A percentile compares a stretch with the other conserved stretches of the same genome.
phyloP scores from a whole-genome alignment of 2,888 invertebrate genomes.

The Lacanobia oleracea region DNA sequence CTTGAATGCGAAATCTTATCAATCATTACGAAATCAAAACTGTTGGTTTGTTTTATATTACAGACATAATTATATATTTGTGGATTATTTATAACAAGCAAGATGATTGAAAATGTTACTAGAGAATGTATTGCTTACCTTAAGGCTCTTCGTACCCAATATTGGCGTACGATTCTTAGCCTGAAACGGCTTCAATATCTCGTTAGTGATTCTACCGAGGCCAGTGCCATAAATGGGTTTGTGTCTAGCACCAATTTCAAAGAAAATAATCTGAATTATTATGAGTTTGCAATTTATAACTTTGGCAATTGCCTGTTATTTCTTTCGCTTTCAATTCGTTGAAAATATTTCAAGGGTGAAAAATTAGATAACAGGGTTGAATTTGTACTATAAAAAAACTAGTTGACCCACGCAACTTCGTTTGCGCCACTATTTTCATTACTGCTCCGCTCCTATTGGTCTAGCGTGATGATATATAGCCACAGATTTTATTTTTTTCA shows the following conservation, averaged over 20 bases:
- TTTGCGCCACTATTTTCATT: no score
- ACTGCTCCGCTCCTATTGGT: no score
- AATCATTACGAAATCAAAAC: conserved; percentile 22
- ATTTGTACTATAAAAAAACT: no score
- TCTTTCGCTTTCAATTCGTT: no score
- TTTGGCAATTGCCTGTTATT: no score
- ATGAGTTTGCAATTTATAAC: not conserved
- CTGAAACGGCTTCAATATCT: conserved; percentile 10
- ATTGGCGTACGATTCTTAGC: not conserved
- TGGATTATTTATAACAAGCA: conserved; percentile 3
- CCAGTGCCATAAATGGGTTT: not conserved
- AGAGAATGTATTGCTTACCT: not conserved
- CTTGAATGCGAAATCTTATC: conserved; percentile 5
- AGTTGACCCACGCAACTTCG: no score
- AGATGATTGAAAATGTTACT: not conserved
- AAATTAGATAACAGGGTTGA: no score
- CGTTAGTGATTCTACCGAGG: not conserved
- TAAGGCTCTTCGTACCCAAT: not conserved
- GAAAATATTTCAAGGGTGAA: no score
- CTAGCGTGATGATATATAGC: no score
- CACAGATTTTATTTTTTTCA: no score
- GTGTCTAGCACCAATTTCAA: not conserved
- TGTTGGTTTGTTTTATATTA: conserved; percentile 9
- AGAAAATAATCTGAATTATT: not conserved
- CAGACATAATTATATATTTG: not conserved